Percentiles rank a stretch among this genome's conserved stretches.
These are phyloP conservation scores for Avahi laniger DNA, from an alignment of 2,797 vertebrate species.

Conservation along the genomic window DNA sequence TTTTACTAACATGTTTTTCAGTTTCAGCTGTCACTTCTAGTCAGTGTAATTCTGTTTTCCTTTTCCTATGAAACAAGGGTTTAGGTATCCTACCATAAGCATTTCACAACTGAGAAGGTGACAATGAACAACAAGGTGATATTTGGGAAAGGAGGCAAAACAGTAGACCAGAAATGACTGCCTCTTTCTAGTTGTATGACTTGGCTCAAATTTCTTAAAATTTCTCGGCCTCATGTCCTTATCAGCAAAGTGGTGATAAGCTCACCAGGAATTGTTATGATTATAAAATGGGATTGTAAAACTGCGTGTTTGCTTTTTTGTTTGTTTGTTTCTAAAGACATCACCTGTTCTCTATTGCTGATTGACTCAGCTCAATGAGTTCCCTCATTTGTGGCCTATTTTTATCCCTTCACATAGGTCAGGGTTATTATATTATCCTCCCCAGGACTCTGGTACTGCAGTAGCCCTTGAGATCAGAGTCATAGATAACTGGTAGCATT, in stretches of 20 bases:
- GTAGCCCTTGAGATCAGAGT: conserved; percentile 71
- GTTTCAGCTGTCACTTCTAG: neutral
- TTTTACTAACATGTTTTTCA: neutral
- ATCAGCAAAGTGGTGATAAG: conserved; percentile 22
- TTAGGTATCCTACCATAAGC: neutral
- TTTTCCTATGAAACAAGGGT: neutral
- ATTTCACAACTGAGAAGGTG: neutral
- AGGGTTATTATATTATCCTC: conserved; percentile 26
- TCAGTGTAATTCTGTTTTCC: neutral
- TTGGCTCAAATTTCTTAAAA: neutral
- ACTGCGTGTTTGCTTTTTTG: conserved; percentile 52
- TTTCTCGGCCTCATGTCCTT: neutral
- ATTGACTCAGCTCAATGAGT: conserved; percentile 49
- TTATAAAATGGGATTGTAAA: conserved; percentile 41
- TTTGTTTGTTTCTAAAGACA: conserved; percentile 64
- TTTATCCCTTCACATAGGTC: conserved; percentile 60
- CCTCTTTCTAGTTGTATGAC: neutral
- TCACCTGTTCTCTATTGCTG: neutral
- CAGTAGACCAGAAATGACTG: neutral
- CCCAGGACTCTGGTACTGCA: conserved; percentile 50
- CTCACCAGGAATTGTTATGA: conserved; percentile 20
- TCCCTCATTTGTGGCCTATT: conserved; percentile 48
- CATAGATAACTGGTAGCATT: conserved; percentile 77
- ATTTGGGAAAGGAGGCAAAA: neutral
- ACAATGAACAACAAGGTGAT: neutral